Conservation (phyloP, 2,113 vertebrate genomes). For the Macquaria australasica region DNA sequence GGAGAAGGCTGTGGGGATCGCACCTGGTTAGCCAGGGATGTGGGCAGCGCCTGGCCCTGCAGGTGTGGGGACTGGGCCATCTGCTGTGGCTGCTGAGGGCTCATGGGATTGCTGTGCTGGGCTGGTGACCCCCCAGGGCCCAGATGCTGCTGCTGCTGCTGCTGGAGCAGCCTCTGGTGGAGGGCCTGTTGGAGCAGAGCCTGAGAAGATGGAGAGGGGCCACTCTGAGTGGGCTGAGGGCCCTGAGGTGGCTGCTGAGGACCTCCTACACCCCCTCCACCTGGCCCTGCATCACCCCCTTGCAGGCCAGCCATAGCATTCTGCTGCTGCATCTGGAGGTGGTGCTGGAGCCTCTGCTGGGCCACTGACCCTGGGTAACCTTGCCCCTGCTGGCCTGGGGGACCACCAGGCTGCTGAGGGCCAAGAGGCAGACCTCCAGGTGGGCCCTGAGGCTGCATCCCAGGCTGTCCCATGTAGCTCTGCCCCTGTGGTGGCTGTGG, state of each 20-base stretch:
- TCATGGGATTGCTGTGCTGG: slow-evolving; percentile 91
- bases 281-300: slow-evolving; percentile 74
- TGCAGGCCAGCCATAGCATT: slow-evolving; percentile 75
- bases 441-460: slow-evolving; percentile 87
- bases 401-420: slow-evolving; percentile 80
- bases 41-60: slow-evolving; percentile 89
- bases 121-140: slow-evolving; percentile 87
- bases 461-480: slow-evolving; percentile 87
- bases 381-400: slow-evolving; percentile 89
- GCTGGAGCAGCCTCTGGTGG: slow-evolving; percentile 89
- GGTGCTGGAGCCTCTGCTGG: slow-evolving; percentile 84
- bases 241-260: slow-evolving; percentile 90
- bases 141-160: slow-evolving; percentile 30
- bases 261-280: slow-evolving; percentile 85
- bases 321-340: slow-evolving; percentile 83
- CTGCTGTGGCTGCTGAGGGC: slow-evolving; percentile 78
- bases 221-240: slow-evolving; percentile 73
- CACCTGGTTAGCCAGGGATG: slow-evolving; percentile 95
- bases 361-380: slow-evolving; percentile 81
- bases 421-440: slow-evolving; percentile 79
- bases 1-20: slow-evolving; percentile 97
- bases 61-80: slow-evolving; percentile 89
- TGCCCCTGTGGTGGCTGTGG: slow-evolving; percentile 90
- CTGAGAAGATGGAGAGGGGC: slow-evolving; percentile 74
- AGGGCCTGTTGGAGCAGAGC: slow-evolving; percentile 90